Base-by-base conservation (phyloP, 2,797 vertebrate genomes). In the Megalops cyprinoides region DNA sequence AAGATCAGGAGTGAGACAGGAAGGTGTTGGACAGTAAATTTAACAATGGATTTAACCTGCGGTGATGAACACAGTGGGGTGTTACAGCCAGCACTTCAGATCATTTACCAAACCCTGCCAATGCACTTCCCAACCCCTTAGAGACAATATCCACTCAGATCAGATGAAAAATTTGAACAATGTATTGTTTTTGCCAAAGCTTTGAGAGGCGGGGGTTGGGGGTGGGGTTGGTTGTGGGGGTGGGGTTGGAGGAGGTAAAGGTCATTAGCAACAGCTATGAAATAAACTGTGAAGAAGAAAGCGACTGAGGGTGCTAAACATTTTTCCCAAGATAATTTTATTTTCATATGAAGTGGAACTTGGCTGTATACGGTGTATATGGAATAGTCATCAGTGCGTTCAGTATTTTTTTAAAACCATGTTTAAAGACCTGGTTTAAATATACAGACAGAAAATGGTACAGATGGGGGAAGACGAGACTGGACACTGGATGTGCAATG, bases 31-130 rank as follows among this genome's bases (percentile, higher is more conserved):
- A 81, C 89, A 84, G 86, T 91, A 91, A 92, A 92, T 90, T 87
- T 84, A 90, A 89, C 87, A 92, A 91, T 85, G 87, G 90, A 87
- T 90, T 90, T 90, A 91, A 93, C 91, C 89, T 90, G 81, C 86
- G 85, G 86, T 86, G 84, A 91, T 87, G 85, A 90, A 89, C 85
- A 81, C 62, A 84, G 51, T 87, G 82, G 86, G 80, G 87, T 89
- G 85, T 87, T 87, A 82, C 80, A 85, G 44, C 28, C 46, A 18
- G n/a, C 15, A n/a, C 28, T 74, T 42, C 37, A 39, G n/a, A 69
- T 42, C 1, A 37, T 34, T 4, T 23, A 67, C 55, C 9, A 31
- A 69, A 39, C 18, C 15, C 18, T 39, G n/a, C 65, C 39, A n/a
- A 39, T 15, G 9, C 37, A 37, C 65, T n/a, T 23, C 42, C 37